Base-by-base conservation (phyloP, 2,113 vertebrate species). In the Gavia stellata region DNA sequence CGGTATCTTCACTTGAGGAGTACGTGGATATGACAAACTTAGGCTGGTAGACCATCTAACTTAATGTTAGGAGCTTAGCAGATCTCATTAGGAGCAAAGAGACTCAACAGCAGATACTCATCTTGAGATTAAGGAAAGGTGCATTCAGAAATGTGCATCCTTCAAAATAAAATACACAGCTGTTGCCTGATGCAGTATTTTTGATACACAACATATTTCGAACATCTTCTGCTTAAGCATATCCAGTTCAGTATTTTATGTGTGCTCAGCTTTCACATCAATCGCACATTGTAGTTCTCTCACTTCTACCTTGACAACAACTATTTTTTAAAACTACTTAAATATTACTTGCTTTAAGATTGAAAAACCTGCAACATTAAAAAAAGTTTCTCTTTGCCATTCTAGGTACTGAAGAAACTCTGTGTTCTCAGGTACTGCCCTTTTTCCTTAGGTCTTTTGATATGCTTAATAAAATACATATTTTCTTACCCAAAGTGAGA, bases 11-110 rank as follows among this genome's bases (percentile, higher is more conserved):
- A 1, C 67, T 45, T 55, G 36, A 63, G 24, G 56, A 88, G 14
- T 18, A 55, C 0, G 1, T 3, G 33, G 33, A 29, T 14, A 34
- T 0, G 7, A 40, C 33, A 38, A 75, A 79, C 11, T 34, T 16
- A 44, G 58, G 21, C 33, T 47, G 34, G 40, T 1, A n/a, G 50
- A n/a, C 33, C 16, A 24, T 4, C 19, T 38, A n/a, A 17, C 7
- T 68, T 15, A 9, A 34, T 1, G 2, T 25, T 15, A 55, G 36
- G 29, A 85, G 45, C 33, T 85, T 12, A 28, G 44, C 26, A 80
- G 29, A 36, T 42, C 24, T 68, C 58, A 73, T 55, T 28, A 67
- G 65, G 12, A 53, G 24, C 31, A 28, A 12, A 58, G 33, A 55
- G n/a, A 50, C 33, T 65, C 36, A 45, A 44, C 38, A 71, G 66